Evolutionary conservation across 2,888 invertebrate species (phyloP).

Genomic region (Calephelis perditalis): DNA sequence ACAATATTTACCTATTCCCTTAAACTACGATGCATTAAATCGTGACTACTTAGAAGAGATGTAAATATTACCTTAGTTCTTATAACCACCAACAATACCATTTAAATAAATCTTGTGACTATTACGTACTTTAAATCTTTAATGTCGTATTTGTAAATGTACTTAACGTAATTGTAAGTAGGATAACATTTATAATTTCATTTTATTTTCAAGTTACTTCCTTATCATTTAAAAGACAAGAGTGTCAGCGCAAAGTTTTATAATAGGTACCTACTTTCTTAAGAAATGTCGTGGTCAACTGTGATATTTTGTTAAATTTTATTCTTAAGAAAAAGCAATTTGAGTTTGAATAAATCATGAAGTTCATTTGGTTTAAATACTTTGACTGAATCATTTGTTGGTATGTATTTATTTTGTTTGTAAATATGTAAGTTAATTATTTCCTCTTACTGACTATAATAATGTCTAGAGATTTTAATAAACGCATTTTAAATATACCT

Average conservation of each 20-base stretch:
- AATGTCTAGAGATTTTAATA: constrained; percentile 1
- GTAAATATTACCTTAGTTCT: constrained; percentile 37
- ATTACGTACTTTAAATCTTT: constrained; percentile 59
- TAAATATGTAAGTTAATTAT: constrained; percentile 49
- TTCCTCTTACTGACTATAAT: not conserved
- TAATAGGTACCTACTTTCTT: constrained; percentile 35
- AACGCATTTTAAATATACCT: not conserved
- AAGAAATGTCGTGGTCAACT: constrained; percentile 73
- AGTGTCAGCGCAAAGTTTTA: constrained; percentile 34
- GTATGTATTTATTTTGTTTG: constrained; percentile 70
- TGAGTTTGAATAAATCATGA: constrained; percentile 46
- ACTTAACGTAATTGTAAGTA: constrained; percentile 63
- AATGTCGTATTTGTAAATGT: constrained; percentile 72
- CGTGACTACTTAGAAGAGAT: constrained; percentile 15
- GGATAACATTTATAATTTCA: constrained; percentile 40
- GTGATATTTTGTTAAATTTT: constrained; percentile 78
- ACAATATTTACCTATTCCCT: constrained; percentile 40
- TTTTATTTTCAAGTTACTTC: constrained; percentile 31
- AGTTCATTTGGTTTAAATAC: constrained; percentile 39
- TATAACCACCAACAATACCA: constrained; percentile 47
- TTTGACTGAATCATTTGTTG: constrained; percentile 58
- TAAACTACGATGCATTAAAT: constrained; percentile 23
- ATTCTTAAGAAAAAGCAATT: constrained; percentile 61
- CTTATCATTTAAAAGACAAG: constrained; percentile 31
- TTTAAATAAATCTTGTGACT: constrained; percentile 55